phyloP scores from a whole-genome alignment of 2,888 invertebrate genomes.

The Enoplolaimus lenunculus region DNA sequence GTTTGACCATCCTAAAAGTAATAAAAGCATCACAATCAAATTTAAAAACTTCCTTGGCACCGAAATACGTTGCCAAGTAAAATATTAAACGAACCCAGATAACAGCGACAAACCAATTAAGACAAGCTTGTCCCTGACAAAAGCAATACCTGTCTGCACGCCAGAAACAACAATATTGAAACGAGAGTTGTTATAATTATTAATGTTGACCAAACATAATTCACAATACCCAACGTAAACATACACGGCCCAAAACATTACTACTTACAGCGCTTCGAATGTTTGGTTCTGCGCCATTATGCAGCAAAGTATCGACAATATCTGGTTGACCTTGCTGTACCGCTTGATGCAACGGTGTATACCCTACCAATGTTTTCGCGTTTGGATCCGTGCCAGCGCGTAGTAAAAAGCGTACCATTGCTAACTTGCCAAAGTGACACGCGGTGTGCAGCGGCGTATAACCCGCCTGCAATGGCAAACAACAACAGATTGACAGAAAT shows the following conservation, averaged over 20 bases:
- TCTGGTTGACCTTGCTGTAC: conserved; percentile 73
- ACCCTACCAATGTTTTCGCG: conserved; percentile 56
- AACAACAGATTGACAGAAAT: not conserved
- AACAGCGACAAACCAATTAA: no score
- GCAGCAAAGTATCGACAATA: conserved; percentile 53
- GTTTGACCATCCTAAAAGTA: conserved; percentile 68
- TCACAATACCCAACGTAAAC: no score
- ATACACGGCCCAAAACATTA: no score
- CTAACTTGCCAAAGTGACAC: conserved; percentile 73
- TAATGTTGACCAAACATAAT: no score
- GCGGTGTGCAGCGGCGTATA: conserved; percentile 83
- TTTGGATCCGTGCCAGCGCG: conserved; percentile 85
- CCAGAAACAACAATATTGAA: no score
- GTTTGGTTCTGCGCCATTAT: conserved; percentile 82
- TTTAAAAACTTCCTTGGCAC: not conserved
- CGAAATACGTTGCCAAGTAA: no score
- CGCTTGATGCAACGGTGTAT: conserved; percentile 82
- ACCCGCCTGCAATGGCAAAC: conserved; percentile 4
- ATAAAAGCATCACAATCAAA: not conserved
- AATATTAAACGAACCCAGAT: no score
- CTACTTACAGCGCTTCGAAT: conserved; percentile 51
- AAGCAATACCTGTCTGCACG: no score
- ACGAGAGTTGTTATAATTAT: no score
- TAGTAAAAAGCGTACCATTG: conserved; percentile 50
- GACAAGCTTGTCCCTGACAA: no score